These are phyloP conservation scores for Lagopus leucura DNA, from an alignment of 2,113 vertebrate genomes.

Conservation along the genomic window DNA sequence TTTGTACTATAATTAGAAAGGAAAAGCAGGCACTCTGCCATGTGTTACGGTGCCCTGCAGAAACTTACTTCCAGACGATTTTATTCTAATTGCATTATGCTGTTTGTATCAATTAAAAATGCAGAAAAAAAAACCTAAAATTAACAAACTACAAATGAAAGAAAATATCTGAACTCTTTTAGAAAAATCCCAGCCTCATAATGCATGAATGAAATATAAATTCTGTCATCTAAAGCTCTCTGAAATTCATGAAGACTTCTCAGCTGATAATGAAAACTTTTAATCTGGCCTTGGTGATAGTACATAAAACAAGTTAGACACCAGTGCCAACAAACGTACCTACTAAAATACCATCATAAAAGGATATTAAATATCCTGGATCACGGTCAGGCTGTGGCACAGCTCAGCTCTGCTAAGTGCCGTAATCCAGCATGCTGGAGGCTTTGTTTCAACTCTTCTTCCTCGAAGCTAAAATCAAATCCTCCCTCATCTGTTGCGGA, in stretches of 20 bases:
- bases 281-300: not conserved
- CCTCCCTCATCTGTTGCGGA: constrained; percentile 19
- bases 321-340: not conserved
- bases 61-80: constrained; percentile 12
- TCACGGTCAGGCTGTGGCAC: not conserved
- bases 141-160: constrained; percentile 3
- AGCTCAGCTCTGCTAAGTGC: not conserved
- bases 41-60: not conserved
- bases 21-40: not conserved
- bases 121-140: not conserved
- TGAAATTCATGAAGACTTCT: constrained; percentile 8
- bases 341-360: not conserved
- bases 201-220: not conserved
- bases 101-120: constrained; percentile 20
- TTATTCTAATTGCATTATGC: constrained; percentile 15
- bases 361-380: not conserved
- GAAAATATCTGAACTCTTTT: not conserved
- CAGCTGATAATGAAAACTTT: not conserved
- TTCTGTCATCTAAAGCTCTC: not conserved
- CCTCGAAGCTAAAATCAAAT: constrained; percentile 15
- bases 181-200: not conserved
- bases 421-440: not conserved
- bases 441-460: not conserved
- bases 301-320: not conserved
- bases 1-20: not conserved